Conservation (phyloP, 2,797 vertebrate genomes). For the Gymnoscopelus braueri region DNA sequence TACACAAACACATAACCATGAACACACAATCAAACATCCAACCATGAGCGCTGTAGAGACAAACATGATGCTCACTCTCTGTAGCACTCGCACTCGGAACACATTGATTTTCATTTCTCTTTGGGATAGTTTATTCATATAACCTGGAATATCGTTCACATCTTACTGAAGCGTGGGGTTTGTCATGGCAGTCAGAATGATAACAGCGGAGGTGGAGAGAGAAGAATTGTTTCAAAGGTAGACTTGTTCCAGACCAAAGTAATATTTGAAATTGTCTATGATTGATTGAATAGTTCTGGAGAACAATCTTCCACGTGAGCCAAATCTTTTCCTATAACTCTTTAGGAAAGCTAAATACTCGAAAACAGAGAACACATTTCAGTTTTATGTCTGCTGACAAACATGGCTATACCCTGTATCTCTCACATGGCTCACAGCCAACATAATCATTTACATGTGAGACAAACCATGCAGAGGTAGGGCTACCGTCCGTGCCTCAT, state of each 20-base stretch:
- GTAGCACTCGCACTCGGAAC: neutral
- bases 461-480: constrained; percentile 24
- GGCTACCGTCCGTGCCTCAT: constrained; percentile 3
- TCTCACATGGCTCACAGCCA: constrained; percentile 35
- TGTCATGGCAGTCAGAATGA: constrained; percentile 25
- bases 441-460: constrained; percentile 42
- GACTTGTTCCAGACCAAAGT: constrained; percentile 20
- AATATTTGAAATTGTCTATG: constrained; percentile 33
- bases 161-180: constrained; percentile 31
- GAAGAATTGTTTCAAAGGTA: constrained; percentile 21
- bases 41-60: too few species aligned
- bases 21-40: neutral
- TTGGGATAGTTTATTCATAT: constrained; percentile 10
- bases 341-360: constrained; percentile 21
- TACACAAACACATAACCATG: constrained; percentile 2
- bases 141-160: constrained; percentile 30
- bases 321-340: constrained; percentile 31
- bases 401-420: constrained; percentile 15
- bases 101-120: neutral
- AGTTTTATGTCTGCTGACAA: constrained; percentile 37
- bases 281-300: constrained; percentile 47
- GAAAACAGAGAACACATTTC: constrained; percentile 40
- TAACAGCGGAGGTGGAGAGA: constrained; percentile 25
- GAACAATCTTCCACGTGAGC: constrained; percentile 26
- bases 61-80: too few species aligned